These are phyloP conservation scores for Halocaridina rubra DNA, from an alignment of 2,888 invertebrate species.

Conservation along the genomic window DNA sequence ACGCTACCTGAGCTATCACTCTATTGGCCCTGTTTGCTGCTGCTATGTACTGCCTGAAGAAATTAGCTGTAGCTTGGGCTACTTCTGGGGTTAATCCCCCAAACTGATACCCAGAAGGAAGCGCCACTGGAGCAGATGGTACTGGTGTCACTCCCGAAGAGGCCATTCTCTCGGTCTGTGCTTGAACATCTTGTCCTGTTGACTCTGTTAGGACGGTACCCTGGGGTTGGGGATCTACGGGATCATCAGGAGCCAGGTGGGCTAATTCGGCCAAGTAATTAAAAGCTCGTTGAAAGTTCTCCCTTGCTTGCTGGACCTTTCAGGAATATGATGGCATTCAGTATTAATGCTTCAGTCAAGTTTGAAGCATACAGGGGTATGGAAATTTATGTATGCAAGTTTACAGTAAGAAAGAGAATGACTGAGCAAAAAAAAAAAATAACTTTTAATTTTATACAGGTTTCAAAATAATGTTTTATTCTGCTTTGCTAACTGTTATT, in stretches of 20 bases:
- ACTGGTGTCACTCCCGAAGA: background rate
- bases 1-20: no score
- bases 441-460: no score
- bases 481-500: no score
- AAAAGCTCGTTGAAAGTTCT: slow-evolving; percentile 21
- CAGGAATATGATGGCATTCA: no score
- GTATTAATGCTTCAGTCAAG: slow-evolving; percentile 9
- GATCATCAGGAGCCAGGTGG: slow-evolving; percentile 23
- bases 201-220: background rate
- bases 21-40: background rate
- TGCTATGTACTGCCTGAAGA: slow-evolving; percentile 12
- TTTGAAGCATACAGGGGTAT: background rate
- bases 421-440: no score
- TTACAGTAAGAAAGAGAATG: no score
- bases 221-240: background rate
- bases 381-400: background rate
- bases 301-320: slow-evolving; percentile 18
- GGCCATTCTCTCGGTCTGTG: background rate
- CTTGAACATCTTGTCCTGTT: background rate
- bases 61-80: background rate
- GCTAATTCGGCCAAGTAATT: slow-evolving; percentile 18
- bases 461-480: no score
- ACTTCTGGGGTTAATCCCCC: slow-evolving; percentile 24
- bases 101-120: slow-evolving; percentile 7
- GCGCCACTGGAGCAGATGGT: background rate